Evolutionary conservation across 2,888 invertebrate genomes (phyloP).

Genomic region (Drosophila prolongata): DNA sequence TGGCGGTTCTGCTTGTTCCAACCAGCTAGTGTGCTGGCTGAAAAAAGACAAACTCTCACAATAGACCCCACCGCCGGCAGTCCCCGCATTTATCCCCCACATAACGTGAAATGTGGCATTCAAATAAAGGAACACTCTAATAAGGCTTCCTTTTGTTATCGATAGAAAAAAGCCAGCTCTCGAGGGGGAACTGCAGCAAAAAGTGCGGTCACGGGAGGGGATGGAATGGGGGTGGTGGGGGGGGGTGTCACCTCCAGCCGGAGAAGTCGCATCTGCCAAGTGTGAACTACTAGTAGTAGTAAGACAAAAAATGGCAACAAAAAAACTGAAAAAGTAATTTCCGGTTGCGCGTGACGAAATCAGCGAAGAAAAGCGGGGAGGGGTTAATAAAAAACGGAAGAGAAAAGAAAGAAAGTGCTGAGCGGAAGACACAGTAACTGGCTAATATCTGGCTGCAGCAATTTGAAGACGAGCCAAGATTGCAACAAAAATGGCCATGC

Average conservation of each 20-base stretch:
- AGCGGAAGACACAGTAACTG: conserved; percentile 6
- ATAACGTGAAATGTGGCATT: conserved; percentile 74
- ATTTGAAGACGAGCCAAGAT: conserved; percentile 8
- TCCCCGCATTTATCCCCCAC: conserved; percentile 24
- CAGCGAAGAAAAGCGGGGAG: conserved; percentile 5
- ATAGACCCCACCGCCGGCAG: conserved; percentile 15
- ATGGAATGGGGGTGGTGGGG: not conserved
- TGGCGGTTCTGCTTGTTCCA: not conserved
- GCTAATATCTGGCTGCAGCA: conserved; percentile 20
- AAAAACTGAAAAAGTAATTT: conserved; percentile 33
- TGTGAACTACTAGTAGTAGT: conserved; percentile 25
- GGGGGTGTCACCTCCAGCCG: conserved; percentile 8
- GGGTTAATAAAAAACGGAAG: conserved; percentile 2
- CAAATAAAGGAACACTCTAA: conserved; percentile 77
- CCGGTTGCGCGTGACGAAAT: conserved; percentile 32
- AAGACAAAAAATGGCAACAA: conserved; percentile 17
- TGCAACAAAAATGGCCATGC: not conserved
- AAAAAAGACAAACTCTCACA: conserved; percentile 39
- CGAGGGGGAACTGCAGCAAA: conserved; percentile 17
- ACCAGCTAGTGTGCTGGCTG: conserved; percentile 20
- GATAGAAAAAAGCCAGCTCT: conserved; percentile 43
- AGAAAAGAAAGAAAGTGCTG: not conserved
- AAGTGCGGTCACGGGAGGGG: too few species aligned
- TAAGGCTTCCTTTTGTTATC: conserved; percentile 74
- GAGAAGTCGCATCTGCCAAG: conserved; percentile 38